Evolutionary conservation across 2,888 invertebrate genomes (phyloP), one percentile per base, ranked within the genome.

Genomic region (Aethes cnicana): DNA sequence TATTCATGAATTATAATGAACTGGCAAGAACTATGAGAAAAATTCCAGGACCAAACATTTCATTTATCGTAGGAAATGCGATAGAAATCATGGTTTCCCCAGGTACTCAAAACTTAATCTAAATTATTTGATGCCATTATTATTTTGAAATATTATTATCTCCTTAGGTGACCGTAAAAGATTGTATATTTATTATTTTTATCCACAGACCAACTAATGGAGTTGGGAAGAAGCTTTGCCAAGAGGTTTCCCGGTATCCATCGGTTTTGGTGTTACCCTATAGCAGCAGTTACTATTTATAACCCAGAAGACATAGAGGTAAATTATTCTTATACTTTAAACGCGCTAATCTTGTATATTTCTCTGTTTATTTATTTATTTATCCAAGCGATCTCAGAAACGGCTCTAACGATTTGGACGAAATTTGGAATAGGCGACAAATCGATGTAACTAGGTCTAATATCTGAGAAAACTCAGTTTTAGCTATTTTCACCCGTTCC

Each of bases 231-330:
- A 16, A 33, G 26, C 1, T 33, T 16, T 0, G 52, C 52, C 5
- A 52, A 39, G 26, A 39, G 11, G 11, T 46, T 46, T 46, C 3
- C 21, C 8, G 20, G 21, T 14, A 39, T 52, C 21, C 6, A 46
- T 18, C 23, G 52, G 7, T 52, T 52, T 37, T 46, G 44, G 55
- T 23, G 39, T 25, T 54, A 26, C 30, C 55, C 55, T 2, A 44
- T 36, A 11, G 57, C 39, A 7, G 50, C 55, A 21, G 25, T 57
- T 2, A 42, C 26, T 14, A 36, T 57, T 11, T 57, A 48, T 37
- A 57, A 55, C 36, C 55, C 55, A 18, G 44, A 50, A 20, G 57
- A 57, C 11, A 46, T 55, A 18, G 57, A 57, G 49, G 57, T 57
- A 43, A 43, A 3, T 6, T 25, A 18, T 26, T 32, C n/a, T 4